Evolutionary conservation across 1,140 invertebrate genomes (phyloP).

Genomic region (Tetramorium parvispinum): DNA sequence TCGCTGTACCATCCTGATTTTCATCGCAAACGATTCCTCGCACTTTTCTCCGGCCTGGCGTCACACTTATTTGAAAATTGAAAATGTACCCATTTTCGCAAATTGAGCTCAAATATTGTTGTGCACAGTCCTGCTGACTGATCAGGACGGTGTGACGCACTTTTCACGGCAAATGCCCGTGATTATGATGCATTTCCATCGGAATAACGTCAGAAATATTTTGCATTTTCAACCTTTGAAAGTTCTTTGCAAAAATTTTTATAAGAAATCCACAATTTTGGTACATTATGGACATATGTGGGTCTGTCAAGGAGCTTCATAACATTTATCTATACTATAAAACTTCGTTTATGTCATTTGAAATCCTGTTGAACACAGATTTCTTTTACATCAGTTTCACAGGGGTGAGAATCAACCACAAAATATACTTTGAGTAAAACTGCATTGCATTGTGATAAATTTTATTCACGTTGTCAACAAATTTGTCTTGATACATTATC

Average conservation of each 20-base stretch:
- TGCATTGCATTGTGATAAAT: not conserved
- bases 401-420: not conserved
- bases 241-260: slow-evolving; percentile 46
- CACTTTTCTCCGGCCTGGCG: slow-evolving; percentile 81
- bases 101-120: slow-evolving; percentile 88
- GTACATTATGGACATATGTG: not conserved
- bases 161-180: slow-evolving; percentile 15
- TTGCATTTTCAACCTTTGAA: slow-evolving; percentile 40
- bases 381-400: slow-evolving; percentile 45
- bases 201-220: slow-evolving; percentile 32
- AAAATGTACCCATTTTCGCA: slow-evolving; percentile 91
- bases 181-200: slow-evolving; percentile 49
- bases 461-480: slow-evolving; percentile 7
- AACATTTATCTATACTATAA: not conserved
- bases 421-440: not conserved
- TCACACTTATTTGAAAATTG: slow-evolving; percentile 86
- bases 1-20: slow-evolving; percentile 86
- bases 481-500: not conserved
- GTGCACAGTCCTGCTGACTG: slow-evolving; percentile 61
- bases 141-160: slow-evolving; percentile 45
- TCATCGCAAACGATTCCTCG: slow-evolving; percentile 83
- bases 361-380: not conserved
- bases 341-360: not conserved
- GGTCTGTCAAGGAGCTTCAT: not conserved
- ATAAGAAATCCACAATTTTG: slow-evolving; percentile 63